A percentile compares a stretch with the other conserved stretches of the same genome.
phyloP scores from a whole-genome alignment of 2,888 invertebrate genomes.

The Tachina fera region DNA sequence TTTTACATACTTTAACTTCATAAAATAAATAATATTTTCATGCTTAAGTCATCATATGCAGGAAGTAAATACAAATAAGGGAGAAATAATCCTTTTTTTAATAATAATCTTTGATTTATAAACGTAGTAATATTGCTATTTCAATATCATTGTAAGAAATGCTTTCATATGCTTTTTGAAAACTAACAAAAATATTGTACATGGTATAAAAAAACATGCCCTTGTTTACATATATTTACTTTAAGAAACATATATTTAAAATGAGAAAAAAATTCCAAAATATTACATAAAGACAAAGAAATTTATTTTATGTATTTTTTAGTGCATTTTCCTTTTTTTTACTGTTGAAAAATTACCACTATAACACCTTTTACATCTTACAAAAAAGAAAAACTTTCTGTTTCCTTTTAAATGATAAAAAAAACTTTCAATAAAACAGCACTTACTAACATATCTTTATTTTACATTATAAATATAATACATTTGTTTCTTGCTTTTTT shows the following conservation, averaged over 20 bases:
- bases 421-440: slow-evolving; percentile 16
- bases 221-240: neutral
- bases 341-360: slow-evolving; percentile 53
- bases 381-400: neutral
- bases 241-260: neutral
- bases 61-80: slow-evolving; percentile 17
- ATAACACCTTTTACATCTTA: slow-evolving; percentile 52
- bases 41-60: slow-evolving; percentile 6
- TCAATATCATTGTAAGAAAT: slow-evolving; percentile 20
- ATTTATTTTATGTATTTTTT: neutral
- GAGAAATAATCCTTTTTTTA: neutral
- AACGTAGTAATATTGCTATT: slow-evolving; percentile 15
- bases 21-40: neutral
- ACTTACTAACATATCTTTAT: neutral
- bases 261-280: slow-evolving; percentile 31
- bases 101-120: slow-evolving; percentile 28
- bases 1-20: neutral
- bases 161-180: neutral
- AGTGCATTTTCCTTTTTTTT: slow-evolving; percentile 10
- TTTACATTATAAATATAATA: slow-evolving; percentile 17
- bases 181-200: neutral
- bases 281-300: slow-evolving; percentile 9
- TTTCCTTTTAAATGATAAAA: slow-evolving; percentile 13
- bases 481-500: too few relatives aligned
- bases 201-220: slow-evolving; percentile 18